These are phyloP conservation scores for Budorcas taxicolor DNA, from an alignment of 2,113 vertebrate genomes.

Conservation along the genomic window DNA sequence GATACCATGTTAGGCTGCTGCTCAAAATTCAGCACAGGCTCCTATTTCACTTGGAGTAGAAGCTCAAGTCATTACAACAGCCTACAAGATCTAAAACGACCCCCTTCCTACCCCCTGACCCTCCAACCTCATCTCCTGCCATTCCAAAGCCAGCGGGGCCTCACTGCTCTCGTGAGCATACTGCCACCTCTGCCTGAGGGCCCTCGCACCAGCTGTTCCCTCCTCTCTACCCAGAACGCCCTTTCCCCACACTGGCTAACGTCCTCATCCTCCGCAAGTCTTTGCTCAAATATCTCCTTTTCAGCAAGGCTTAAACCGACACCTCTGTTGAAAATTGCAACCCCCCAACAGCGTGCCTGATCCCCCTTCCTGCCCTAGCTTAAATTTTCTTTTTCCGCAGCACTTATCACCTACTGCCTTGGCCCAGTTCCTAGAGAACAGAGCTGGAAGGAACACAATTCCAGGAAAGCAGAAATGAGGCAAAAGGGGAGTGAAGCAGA, in stretches of 20 bases:
- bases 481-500: background rate
- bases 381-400: background rate
- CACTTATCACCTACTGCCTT: background rate
- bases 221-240: no score
- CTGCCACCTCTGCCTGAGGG: background rate
- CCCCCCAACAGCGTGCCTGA: no score
- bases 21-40: background rate
- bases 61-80: background rate
- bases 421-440: background rate
- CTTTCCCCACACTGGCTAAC: background rate
- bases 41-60: background rate
- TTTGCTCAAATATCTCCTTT: background rate
- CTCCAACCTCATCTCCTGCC: background rate
- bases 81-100: background rate
- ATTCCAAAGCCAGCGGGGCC: background rate
- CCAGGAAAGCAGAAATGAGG: background rate
- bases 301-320: background rate
- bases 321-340: background rate
- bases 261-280: background rate
- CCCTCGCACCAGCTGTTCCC: background rate
- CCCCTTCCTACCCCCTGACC: background rate
- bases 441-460: background rate
- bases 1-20: background rate
- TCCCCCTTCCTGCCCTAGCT: background rate
- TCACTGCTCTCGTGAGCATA: accelerated